Evolutionary conservation across 2,888 invertebrate genomes (phyloP), one percentile per base, ranked within the genome.

Genomic region (Spisula solida): DNA sequence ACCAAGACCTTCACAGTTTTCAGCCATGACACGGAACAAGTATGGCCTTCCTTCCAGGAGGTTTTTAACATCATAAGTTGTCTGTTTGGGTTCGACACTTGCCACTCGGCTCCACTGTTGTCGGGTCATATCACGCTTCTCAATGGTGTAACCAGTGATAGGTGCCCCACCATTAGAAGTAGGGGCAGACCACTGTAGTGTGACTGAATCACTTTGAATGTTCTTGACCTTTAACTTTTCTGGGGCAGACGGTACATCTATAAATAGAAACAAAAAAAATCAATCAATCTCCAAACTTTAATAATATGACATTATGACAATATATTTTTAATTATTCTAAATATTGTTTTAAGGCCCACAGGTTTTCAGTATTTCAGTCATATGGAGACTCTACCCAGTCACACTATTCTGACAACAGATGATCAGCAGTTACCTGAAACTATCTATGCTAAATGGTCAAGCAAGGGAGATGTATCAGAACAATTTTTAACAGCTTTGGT

Each of bases 21-120:
- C 97, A 14, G 98, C 98, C 88, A 98, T 97, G 0, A 99, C 98
- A 20, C 98, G 97, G 97, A 99, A 99, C 96, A 98, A 98, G 96
- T 99, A 99, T 0, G 98, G 98, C 97, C 99, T 98, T 87, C 99
- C 99, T 96, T 99, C 99, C 41, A 98, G 98, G 25, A 99, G 97
- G 84, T 94, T 94, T 20, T 93, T 93, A 14, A 95, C 94, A 10
- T 93, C 94, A 92, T 93, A 95, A 75, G 87, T 89, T n/a, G 92
- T 94, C 47, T 91, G 89, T 25, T 93, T 90, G 41, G 93, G 92
- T 81, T 91, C 93, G 0, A 94, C 93, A 25, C 94, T 87, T 18
- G 93, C 93, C 16, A 94, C 93, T 81, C 93, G 90, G 82, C 91
- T 88, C 95, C 95, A 95, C 78, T 94, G 94, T 51, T 91, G 92